Evolutionary conservation across 2,113 vertebrate genomes (phyloP).

Genomic region (Porphyrio hochstetteri): DNA sequence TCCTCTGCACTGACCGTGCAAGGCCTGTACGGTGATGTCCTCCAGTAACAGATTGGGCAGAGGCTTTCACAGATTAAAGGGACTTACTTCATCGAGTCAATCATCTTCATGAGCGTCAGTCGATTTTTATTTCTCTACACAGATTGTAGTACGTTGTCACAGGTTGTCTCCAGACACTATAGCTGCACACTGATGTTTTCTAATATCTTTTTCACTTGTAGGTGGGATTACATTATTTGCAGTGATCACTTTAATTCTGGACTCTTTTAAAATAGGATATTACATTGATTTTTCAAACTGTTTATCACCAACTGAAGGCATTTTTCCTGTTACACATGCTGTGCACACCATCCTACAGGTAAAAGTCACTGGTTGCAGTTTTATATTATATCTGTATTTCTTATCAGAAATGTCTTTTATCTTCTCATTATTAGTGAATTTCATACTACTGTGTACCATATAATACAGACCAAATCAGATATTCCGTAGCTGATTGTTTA

Average conservation of each 20-base stretch:
- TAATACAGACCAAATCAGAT: too few relatives aligned
- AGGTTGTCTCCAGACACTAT: not conserved
- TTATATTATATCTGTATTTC: not conserved
- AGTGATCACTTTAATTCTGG: slow-evolving; percentile 89
- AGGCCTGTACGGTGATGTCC: accelerated
- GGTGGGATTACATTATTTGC: slow-evolving; percentile 92
- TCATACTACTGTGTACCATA: not conserved
- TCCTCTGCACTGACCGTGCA: accelerated
- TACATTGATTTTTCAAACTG: slow-evolving; percentile 90
- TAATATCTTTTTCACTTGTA: slow-evolving; percentile 53
- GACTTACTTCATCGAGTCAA: not conserved
- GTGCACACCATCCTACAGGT: slow-evolving; percentile 93
- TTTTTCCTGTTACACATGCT: slow-evolving; percentile 89
- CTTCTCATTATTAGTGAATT: not conserved
- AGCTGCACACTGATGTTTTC: not conserved
- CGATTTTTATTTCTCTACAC: not conserved
- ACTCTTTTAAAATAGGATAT: slow-evolving; percentile 91
- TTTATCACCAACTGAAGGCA: slow-evolving; percentile 85
- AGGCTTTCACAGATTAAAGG: not conserved
- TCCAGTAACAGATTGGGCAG: accelerated
- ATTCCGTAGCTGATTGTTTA: not conserved
- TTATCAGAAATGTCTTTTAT: not conserved
- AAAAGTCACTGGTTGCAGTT: slow-evolving; percentile 2
- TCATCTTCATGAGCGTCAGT: not conserved
- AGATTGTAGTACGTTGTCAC: not conserved